Evolutionary conservation across 2,113 vertebrate species (phyloP).

Genomic region (Planiliza haematocheilus): DNA sequence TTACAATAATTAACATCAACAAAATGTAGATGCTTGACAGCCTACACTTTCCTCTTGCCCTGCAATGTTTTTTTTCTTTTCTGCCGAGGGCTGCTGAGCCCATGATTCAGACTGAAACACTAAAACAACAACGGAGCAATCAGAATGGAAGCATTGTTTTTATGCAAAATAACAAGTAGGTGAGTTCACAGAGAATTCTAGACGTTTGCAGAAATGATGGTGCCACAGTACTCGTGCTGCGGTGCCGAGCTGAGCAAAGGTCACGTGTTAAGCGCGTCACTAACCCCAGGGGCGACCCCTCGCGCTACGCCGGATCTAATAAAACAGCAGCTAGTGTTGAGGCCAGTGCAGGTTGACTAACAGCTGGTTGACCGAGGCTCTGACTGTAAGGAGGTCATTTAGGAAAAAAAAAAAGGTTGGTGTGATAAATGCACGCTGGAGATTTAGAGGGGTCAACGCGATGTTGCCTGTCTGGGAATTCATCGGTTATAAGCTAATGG

Average conservation of each 20-base stretch:
- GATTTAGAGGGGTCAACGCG: no score
- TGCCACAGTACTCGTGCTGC: no score
- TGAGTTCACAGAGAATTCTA: not conserved
- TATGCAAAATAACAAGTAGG: not conserved
- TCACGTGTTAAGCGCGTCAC: not conserved
- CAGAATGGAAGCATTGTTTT: not conserved
- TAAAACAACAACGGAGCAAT: not conserved
- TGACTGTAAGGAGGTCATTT: not conserved
- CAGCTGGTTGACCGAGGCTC: not conserved
- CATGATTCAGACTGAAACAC: no score
- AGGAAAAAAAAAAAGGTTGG: not conserved
- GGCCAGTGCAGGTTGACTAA: not conserved
- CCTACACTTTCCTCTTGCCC: not conserved
- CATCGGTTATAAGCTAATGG: no score
- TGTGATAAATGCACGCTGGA: not conserved
- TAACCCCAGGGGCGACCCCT: not conserved
- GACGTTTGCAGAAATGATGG: no score
- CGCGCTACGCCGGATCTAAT: not conserved
- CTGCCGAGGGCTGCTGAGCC: no score
- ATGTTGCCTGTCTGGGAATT: no score
- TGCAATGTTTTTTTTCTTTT: not conserved
- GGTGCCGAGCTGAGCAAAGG: no score
- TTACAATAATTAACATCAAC: slow-evolving; percentile 11
- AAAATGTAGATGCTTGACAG: slow-evolving; percentile 2
- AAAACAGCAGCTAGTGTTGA: not conserved